Base-by-base conservation (phyloP, 2,113 vertebrate species). In the Brienomyrus brachyistius region DNA sequence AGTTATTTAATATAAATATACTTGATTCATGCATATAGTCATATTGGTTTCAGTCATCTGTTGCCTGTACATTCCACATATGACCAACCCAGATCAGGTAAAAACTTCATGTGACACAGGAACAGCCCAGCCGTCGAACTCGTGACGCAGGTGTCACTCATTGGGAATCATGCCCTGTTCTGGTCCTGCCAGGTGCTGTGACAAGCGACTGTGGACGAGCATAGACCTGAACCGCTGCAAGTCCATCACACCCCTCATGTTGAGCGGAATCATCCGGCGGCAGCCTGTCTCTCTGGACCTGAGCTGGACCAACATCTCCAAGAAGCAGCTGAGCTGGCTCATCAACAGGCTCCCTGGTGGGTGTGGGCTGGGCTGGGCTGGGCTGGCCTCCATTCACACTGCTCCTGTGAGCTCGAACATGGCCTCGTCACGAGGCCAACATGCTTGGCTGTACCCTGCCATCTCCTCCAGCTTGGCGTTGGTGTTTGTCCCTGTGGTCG, bases 231-330 rank as follows among this genome's bases (percentile, higher is more conserved):
- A 97, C 95, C 97, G 97, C 91, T 99, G 98, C 91, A 99, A 97
- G 96, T 98, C 98, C 93, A 98, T 99, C 96, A 98, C 97, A 1
- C 98, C 98, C 10, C 96, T 99, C 89, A 98, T 99, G 98, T 96
- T 99, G 91, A 99, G 98, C 0, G 98, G 98, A 50, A 98, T 99
- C 94, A 98, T 99, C 92, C 96, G 98, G 91, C 97, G 98, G 80
- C 98, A 99, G 94, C 98, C 98, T 0, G 95, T 96, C 80, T 96
- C 96, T 51, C 96, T 99, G 89, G 97, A 99, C 95, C 96, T 99
- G 93, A 98, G 98, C 96, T 99, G 98, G 98, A 99, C 98, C 94
- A 99, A 99, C 92, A 98, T 99, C 94, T 99, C 98, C 88, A 99
- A 99, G 95, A 99, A 99, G 91, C 98, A 99, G 92, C 97, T 99